Evolutionary conservation across 2,888 invertebrate genomes (phyloP).

Genomic region (Amblyteles armatorius): DNA sequence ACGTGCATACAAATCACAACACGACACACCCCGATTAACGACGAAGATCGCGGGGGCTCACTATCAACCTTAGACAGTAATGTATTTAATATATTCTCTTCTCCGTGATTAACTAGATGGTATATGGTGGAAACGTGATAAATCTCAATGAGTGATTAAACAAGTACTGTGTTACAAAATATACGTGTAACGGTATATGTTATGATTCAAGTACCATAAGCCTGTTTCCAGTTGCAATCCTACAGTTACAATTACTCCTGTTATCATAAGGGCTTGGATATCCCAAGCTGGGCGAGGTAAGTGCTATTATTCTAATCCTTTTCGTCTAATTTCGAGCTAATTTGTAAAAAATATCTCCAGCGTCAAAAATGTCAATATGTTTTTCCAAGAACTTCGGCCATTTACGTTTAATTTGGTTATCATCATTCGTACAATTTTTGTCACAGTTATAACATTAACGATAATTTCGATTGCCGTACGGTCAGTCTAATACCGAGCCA

Average conservation of each 20-base stretch:
- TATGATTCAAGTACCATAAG: constrained; percentile 41
- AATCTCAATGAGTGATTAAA: constrained; percentile 54
- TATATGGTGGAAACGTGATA: constrained; percentile 61
- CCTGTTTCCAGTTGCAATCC: constrained; percentile 30
- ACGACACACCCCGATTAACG: constrained; percentile 19
- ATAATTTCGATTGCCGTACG: too few species aligned
- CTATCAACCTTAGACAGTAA: constrained; percentile 48
- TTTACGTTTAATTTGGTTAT: too few species aligned
- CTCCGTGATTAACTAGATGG: constrained; percentile 60
- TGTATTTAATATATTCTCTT: constrained; percentile 62
- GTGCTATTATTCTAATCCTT: neutral
- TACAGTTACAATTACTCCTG: constrained; percentile 1
- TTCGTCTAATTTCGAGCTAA: neutral
- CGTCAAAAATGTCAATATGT: neutral
- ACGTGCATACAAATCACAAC: constrained; percentile 26
- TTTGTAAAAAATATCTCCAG: neutral
- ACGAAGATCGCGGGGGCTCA: constrained; percentile 33
- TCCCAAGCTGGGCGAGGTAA: neutral
- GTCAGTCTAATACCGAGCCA: neutral
- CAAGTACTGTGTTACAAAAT: constrained; percentile 62
- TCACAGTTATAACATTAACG: too few species aligned
- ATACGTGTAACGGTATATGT: constrained; percentile 57
- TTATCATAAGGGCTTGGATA: neutral
- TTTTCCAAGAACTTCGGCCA: neutral
- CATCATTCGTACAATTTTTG: too few species aligned